phyloP scores from a whole-genome alignment of 2,113 vertebrate genomes.

The Elaphurus davidianus region DNA sequence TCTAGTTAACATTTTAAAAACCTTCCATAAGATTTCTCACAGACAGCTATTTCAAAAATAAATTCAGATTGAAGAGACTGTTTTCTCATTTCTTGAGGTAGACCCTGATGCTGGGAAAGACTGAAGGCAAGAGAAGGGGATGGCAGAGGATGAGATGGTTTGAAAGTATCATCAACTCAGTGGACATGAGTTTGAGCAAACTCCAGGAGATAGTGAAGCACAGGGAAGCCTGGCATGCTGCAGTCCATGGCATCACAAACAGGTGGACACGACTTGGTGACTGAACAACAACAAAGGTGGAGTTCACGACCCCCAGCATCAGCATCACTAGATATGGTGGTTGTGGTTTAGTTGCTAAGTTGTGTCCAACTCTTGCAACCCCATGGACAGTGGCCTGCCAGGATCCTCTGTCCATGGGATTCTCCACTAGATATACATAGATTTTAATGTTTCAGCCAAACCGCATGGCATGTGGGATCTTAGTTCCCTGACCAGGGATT shows the following conservation, averaged over 20 bases:
- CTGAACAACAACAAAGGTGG: background rate
- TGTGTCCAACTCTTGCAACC: accelerated
- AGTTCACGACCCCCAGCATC: background rate
- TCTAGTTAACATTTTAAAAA: constrained; percentile 16
- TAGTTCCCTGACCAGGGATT: background rate
- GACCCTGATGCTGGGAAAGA: background rate
- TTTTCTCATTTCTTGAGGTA: constrained; percentile 8
- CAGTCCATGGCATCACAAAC: background rate
- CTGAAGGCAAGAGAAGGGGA: background rate
- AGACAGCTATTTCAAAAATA: constrained; percentile 19
- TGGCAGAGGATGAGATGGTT: background rate
- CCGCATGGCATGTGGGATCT: background rate
- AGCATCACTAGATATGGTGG: background rate
- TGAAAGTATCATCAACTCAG: background rate
- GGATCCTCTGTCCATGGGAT: background rate
- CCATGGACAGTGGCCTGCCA: background rate
- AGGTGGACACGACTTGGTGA: background rate
- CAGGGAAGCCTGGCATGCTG: background rate
- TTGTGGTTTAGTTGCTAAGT: background rate
- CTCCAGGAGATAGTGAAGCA: background rate
- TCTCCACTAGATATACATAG: background rate
- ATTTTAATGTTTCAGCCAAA: background rate
- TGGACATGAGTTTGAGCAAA: background rate
- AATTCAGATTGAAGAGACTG: background rate
- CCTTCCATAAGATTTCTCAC: background rate